Evolutionary conservation across 2,113 vertebrate species (phyloP).

Genomic region (Nycticebus coucang): DNA sequence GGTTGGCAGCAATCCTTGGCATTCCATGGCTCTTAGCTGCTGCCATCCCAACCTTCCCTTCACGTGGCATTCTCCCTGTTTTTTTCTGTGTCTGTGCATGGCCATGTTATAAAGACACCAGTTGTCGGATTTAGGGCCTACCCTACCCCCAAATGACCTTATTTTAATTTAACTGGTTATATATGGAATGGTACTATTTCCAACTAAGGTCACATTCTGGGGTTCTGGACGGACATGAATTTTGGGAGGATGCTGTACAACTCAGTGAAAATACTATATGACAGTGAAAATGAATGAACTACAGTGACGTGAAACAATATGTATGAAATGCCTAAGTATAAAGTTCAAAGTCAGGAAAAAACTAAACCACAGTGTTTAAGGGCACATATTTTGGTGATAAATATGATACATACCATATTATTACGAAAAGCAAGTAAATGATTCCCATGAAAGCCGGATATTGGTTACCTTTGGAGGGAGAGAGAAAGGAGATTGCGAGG

Average conservation of each 20-base stretch:
- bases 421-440: background rate
- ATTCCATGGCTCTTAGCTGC: background rate
- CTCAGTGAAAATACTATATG: background rate
- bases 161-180: background rate
- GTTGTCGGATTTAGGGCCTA: background rate
- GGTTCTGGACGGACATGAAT: background rate
- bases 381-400: background rate
- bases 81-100: background rate
- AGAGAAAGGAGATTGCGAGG: background rate
- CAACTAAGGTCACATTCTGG: background rate
- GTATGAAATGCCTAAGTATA: background rate
- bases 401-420: background rate
- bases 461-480: background rate
- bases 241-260: background rate
- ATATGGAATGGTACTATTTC: background rate
- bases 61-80: background rate
- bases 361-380: background rate
- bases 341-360: background rate
- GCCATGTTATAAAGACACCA: background rate
- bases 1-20: background rate
- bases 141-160: background rate
- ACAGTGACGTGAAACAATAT: background rate
- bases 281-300: background rate
- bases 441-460: background rate
- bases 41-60: background rate